These are phyloP conservation scores for Hemaris fuciformis DNA, from an alignment of 2,888 invertebrate genomes.

Conservation along the genomic window DNA sequence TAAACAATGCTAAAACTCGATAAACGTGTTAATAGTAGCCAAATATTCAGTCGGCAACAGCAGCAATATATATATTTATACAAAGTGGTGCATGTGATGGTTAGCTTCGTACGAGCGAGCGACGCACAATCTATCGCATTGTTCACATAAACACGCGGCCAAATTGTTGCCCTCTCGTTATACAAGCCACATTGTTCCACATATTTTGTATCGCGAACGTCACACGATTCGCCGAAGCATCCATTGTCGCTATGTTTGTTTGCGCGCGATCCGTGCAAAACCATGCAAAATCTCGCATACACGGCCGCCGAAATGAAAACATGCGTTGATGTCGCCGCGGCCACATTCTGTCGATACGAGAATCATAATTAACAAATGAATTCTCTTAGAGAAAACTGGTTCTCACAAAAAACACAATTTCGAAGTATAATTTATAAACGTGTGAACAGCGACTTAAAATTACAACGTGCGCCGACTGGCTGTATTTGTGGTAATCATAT, in stretches of 20 bases:
- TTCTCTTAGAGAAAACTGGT: not conserved
- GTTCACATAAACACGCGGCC: constrained; percentile 67
- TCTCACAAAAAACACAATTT: not conserved
- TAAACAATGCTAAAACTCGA: constrained; percentile 11
- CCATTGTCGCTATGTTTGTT: constrained; percentile 79
- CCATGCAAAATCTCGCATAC: constrained; percentile 70
- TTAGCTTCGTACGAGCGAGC: constrained; percentile 44
- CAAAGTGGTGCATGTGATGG: constrained; percentile 53
- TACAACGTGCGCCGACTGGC: not conserved
- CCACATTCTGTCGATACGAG: constrained; percentile 1
- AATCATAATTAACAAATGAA: constrained; percentile 1
- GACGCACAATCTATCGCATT: constrained; percentile 61
- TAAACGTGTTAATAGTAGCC: constrained; percentile 17
- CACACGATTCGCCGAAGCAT: constrained; percentile 69
- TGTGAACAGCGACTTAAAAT: not conserved
- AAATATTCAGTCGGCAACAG: constrained; percentile 35
- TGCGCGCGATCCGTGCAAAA: constrained; percentile 57
- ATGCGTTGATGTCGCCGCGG: constrained; percentile 44
- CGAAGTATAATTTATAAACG: not conserved
- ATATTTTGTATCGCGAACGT: constrained; percentile 63
- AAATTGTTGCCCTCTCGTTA: constrained; percentile 69
- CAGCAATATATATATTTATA: constrained; percentile 37
- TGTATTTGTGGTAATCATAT: not conserved
- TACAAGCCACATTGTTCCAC: constrained; percentile 76
- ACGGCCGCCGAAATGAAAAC: constrained; percentile 62